Base-by-base conservation (phyloP, 2,113 vertebrate species). In the Sylvilagus bachmani region DNA sequence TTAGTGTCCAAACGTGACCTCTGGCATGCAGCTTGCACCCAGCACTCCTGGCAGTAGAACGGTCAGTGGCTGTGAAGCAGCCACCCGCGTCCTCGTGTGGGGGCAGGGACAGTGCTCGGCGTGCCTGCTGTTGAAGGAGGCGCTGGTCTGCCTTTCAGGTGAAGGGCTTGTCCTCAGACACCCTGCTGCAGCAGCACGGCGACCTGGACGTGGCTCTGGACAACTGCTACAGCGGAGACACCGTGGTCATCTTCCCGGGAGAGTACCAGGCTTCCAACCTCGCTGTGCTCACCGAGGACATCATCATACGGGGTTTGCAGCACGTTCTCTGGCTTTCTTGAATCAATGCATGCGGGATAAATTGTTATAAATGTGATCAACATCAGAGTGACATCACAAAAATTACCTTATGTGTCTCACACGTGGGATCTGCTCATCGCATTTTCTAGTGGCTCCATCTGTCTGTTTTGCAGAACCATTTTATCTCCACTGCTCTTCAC, bases 261-360 rank as follows among this genome's bases (percentile, higher is more conserved):
- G 96, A 98, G 94, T 95, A 98, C 55, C 80, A 98, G 93, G 98
- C 98, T 94, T 31, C 86, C 79, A 98, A 97, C 31, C 96, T 98
- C 87, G 86, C 96, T 83, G 95, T 98, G 82, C 83, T 98, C 95
- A 98, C 97, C 33, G 97, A 98, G 86, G 96, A 98, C 96, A 97
- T 98, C 77, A 55, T 94, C 93, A 98, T 96, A 94, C 97, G 96
- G 94, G 97, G 97, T 98, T 69, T 95, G 62, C 64, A 38, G 69
- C 51, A 7, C 21, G 17, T 78, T 67, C 71, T 95, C 92, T 93
- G 53, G n/a, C 24, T 31, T 91, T 75, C 71, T 81, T 82, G 62
- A 38, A 95, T 24, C 75, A 62, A 4, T 83, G 44, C 75, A 29
- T 73, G 44, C 10, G 82, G 31, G 58, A 44, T 33, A 87, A 33